A percentile compares a stretch with the other conserved stretches of the same genome.
Conservation (phyloP, 2,888 invertebrate species). For the Melieria picta region DNA sequence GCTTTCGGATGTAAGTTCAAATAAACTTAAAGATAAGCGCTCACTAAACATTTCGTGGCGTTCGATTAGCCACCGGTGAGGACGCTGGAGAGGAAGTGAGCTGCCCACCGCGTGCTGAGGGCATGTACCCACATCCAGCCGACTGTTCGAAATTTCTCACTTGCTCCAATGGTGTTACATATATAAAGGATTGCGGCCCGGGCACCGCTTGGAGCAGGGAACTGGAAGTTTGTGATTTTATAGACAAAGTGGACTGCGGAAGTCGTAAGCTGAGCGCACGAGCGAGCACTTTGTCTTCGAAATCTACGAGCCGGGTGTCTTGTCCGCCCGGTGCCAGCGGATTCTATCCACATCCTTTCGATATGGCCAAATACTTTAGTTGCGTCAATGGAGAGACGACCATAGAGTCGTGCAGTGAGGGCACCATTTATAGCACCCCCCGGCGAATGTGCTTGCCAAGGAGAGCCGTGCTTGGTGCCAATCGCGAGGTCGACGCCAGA, state of each 20-base stretch:
- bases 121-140: conserved; percentile 69
- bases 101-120: conserved; percentile 67
- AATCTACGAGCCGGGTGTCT: conserved; percentile 18
- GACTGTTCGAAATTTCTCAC: conserved; percentile 72
- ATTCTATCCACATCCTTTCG: conserved; percentile 69
- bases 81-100: conserved; percentile 42
- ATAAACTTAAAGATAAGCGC: too few relatives aligned
- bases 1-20: conserved; percentile 2
- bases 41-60: too few relatives aligned
- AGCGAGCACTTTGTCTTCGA: neutral
- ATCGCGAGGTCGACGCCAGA: too few relatives aligned
- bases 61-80: neutral
- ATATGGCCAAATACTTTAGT: conserved; percentile 72
- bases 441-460: conserved; percentile 68
- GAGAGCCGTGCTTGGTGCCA: too few relatives aligned
- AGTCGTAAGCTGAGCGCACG: neutral
- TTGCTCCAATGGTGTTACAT: conserved; percentile 70
- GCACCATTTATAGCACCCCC: conserved; percentile 71
- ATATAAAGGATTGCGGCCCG: conserved; percentile 70
- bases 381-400: conserved; percentile 70
- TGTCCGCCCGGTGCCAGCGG: conserved; percentile 69
- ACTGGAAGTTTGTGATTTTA: conserved; percentile 69
- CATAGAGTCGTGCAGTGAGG: conserved; percentile 71
- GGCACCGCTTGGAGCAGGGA: conserved; percentile 71
- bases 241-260: conserved; percentile 68